Percentiles rank a stretch among this genome's conserved stretches.
Evolutionary conservation across 2,113 vertebrate species (phyloP).

Genomic region (rabbit (Oryctolagus cuniculus)): mOryCun1.1 NC_091445.1:46683501-46684000

Average conservation of each 20-base stretch:
- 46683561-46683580: slow-evolving; percentile 48
- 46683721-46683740: slow-evolving; percentile 50
- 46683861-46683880: slow-evolving; percentile 75
- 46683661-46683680: slow-evolving; percentile 66
- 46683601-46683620: not conserved
- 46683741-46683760: slow-evolving; percentile 41
- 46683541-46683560: not conserved
- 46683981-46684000: slow-evolving; percentile 67
- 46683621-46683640: slow-evolving; percentile 50
- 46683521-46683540: not conserved
- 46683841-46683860: slow-evolving; percentile 82
- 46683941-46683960: slow-evolving; percentile 80
- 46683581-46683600: slow-evolving; percentile 50
- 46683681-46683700: not conserved
- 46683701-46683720: slow-evolving; percentile 66
- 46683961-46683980: slow-evolving; percentile 79
- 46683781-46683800: slow-evolving; percentile 69
- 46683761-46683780: slow-evolving; percentile 53
- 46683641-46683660: slow-evolving; percentile 46
- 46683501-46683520: not conserved
- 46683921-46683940: slow-evolving; percentile 85
- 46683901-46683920: slow-evolving; percentile 82
- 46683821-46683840: slow-evolving; percentile 68
- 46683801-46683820: slow-evolving; percentile 73
- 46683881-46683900: slow-evolving; percentile 80